Evolutionary conservation across 2,888 invertebrate genomes (phyloP), one percentile per base, ranked within the genome.

Genomic region (Spilosoma lubricipeda): DNA sequence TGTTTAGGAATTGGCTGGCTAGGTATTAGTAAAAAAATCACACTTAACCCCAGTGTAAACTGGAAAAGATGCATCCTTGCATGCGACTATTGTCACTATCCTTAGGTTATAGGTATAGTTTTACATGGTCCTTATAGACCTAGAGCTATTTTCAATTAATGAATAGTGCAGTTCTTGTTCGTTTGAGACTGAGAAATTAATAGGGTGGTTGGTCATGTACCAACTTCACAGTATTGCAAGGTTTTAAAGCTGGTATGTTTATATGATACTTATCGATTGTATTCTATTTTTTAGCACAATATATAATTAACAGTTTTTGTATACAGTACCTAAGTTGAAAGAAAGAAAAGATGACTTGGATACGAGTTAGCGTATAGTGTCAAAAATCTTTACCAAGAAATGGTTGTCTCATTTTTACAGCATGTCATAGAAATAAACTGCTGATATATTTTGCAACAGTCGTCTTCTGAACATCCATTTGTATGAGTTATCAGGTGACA

Each of bases 401-500:
- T 23, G 52, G 11, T 56, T 23, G 1, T 56, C 52, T 23, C 7
- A 52, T 1, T 52, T 48, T 52, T 23, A 52, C 7, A 9, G 11
- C n/a, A 56, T 56, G n/a, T 9, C 23, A 56, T 30, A 30, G n/a
- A n/a, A n/a, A n/a, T n/a, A 63, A 2, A 48, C 20, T 63, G 63
- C 27, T 63, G 18, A 63, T 30, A 63, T 18, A 18, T 18, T 56
- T 63, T 18, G 63, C 63, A 63, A 63, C 7, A 30, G 27, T 63
- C 15, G 59, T 59, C 59, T 63, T 30, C 63, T 63, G 30, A 13
- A 59, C 48, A 67, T 33, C 59, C 15, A 30, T n/a, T 18, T 4
- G 23, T 13, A 63, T 72, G 72, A 68, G 45, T 63, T 68, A 67
- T 56, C 27, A 48, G 39, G 59, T 72, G 72, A 68, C 45, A 64